Evolutionary conservation across 2,113 vertebrate species (phyloP), one percentile per base, ranked within the genome.

Genomic region (Monopterus albus): DNA sequence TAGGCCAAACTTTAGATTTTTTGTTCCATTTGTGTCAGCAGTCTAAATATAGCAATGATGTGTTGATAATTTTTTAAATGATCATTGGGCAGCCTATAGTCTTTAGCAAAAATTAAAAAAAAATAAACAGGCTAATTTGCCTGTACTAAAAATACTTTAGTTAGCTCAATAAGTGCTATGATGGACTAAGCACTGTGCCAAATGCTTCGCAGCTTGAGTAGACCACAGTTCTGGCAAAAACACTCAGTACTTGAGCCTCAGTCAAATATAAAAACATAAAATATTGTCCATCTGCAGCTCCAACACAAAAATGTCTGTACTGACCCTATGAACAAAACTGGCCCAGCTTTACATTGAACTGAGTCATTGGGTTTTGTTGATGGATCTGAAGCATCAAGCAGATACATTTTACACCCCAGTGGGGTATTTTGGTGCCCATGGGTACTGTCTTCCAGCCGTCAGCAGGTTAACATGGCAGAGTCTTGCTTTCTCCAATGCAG

Each of bases 391-490:
- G 60, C 73, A 47, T 31, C 20, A 7, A 33, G 55, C 28, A 57
- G 31, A 72, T 15, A 12, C 33, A 10, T 57, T 36, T n/a, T 28
- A 66, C 50, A 18, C 40, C 63, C 61, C 57, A 8, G 29, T 5
- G 47, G 57, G 38, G 49, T 13, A 15, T 46, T 26, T 17, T 5
- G n/a, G 33, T 31, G 31, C 38, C 66, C 49, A 26, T 11, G 61
- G 61, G 3, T 38, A 55, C 65, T 10, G 50, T 40, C 60, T 28
- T 63, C 56, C 74, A 60, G 87, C 47, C 51, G 42, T 51, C 90
- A 91, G 85, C 29, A 92, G 92, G 94, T 95, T 95, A 95, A 93
- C 91, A 91, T 90, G 92, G 92, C 92, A 43, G 52, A 67, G 68
- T 26, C 61, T 70, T 25, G 15, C 64, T 20, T 21, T 78, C 78